Base-by-base conservation (phyloP, 2,113 vertebrate genomes). In the Gnathonemus echidnorhynchus region DNA sequence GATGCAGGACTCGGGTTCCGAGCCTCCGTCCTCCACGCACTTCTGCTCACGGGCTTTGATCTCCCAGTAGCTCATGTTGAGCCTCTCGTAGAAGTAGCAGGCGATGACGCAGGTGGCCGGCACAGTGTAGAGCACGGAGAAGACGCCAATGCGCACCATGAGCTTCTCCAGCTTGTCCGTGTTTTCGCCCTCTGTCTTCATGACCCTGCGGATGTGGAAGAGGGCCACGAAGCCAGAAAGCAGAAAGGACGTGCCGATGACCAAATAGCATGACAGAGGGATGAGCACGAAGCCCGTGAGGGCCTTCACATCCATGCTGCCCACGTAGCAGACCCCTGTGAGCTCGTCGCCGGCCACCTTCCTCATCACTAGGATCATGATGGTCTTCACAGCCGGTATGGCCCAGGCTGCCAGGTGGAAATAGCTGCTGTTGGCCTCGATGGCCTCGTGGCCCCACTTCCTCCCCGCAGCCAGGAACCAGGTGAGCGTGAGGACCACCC, bases 381-480 rank as follows among this genome's bases (percentile, higher is more conserved):
- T 99, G 93, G 98, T 99, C 96, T 99, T 98, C 66, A 98, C 96
- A 0, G 98, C 98, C 0, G 98, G 98, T 87, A 99, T 96, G 89
- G 98, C 98, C 98, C 98, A 99, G 0, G 98, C 98, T 0, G 97
- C 98, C 94, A 99, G 93, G 94, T 99, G 98, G 91, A 99, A 99
- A 94, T 99, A 99, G 96, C 98, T 98, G 94, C 98, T 99, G 96
- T 98, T 97, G 85, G 98, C 98, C 88, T 99, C 98, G 15, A 99
- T 99, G 27, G 98, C 98, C 93, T 99, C 98, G 0, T 99, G 98
- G 17, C 98, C 98, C 98, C 98, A 99, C 93, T 99, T 99, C 93
- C 97, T 98, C 66, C 98, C 98, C 0, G 98, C 98, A 0, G 98
- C 98, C 77, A 99, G 95, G 91, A 99, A 99, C 98, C 98, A 99